These are phyloP conservation scores for Anhinga anhinga DNA, from an alignment of 2,113 vertebrate genomes.

Conservation along the genomic window DNA sequence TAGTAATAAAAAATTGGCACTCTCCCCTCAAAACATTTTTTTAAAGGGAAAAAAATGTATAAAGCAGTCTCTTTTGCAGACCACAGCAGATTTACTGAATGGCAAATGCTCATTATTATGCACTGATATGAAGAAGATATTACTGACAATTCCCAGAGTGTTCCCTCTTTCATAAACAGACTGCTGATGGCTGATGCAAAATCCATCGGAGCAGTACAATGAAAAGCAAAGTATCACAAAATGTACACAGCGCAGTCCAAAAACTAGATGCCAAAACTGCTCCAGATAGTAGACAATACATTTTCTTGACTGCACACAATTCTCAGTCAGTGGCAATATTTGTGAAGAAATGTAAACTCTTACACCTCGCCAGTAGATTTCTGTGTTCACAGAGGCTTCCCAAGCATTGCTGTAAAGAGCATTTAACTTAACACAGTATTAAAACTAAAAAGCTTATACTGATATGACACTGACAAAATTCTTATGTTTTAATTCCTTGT, in stretches of 20 bases:
- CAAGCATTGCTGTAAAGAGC: background rate
- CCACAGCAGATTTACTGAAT: slow-evolving; percentile 61
- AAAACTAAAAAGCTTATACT: background rate
- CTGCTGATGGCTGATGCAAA: slow-evolving; percentile 56
- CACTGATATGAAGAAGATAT: slow-evolving; percentile 59
- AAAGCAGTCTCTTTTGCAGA: slow-evolving; percentile 60
- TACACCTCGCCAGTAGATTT: background rate
- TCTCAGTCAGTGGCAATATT: background rate
- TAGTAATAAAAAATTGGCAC: background rate
- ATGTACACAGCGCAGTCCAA: background rate
- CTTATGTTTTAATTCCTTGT: background rate
- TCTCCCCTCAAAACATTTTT: background rate
- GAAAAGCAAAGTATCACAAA: slow-evolving; percentile 56
- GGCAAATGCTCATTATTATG: slow-evolving; percentile 70
- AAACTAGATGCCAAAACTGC: background rate
- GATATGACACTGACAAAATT: background rate
- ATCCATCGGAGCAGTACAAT: slow-evolving; percentile 53
- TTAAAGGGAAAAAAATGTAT: background rate
- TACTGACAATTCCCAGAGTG: slow-evolving; percentile 65
- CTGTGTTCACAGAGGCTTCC: background rate
- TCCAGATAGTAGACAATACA: background rate
- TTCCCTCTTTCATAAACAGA: slow-evolving; percentile 59
- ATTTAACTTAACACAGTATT: background rate
- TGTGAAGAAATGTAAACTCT: background rate
- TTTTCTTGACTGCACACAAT: background rate